Evolutionary conservation across 2,888 invertebrate species (phyloP), one percentile per base, ranked within the genome.

Genomic region (Drosophila subsilvestris): DNA sequence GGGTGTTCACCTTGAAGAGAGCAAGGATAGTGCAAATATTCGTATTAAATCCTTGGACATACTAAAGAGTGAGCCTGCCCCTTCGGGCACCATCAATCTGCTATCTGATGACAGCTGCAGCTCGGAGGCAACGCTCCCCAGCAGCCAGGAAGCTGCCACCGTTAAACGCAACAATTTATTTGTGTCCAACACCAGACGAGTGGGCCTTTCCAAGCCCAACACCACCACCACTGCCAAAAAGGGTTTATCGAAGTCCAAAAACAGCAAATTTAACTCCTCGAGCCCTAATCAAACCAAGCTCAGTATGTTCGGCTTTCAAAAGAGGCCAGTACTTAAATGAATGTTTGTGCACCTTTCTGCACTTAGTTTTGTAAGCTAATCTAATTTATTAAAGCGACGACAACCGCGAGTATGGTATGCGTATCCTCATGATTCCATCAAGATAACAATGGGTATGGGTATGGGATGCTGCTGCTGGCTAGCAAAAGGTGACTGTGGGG

Each of bases 291-390:
- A 95, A 57, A 94, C 94, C 32, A 92, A 94, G 78, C 89, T 95
- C n/a, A 94, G 94, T 90, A 95, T 93, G 92, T 95, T 94, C 90
- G 95, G 95, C 22, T 95, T 95, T 85, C 93, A 94, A 83, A 95
- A 94, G 87, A 94, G 94, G 93, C 94, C 91, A 88, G 92, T 91
- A 10, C 79, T 89, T 27, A 87, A 90, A 55, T 88, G 77, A 73
- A 43, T 32, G 20, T 12, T 7, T 29, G 20, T 14, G 5, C n/a
- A 14, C 61, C 42, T 50, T 60, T 49, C 25, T 22, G 32, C 17
- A 42, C 2, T 58, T 48, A 58, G 37, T 66, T 66, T 25, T 20
- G 63, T 25, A 59, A 56, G 27, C 62, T 44, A 42, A 51, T 63
- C 49, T 77, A 58, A 67, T 63, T 80, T 80, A 75, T 74, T 67